Conservation (phyloP, 1,140 invertebrate species). For the Papilio aristodemus region DNA sequence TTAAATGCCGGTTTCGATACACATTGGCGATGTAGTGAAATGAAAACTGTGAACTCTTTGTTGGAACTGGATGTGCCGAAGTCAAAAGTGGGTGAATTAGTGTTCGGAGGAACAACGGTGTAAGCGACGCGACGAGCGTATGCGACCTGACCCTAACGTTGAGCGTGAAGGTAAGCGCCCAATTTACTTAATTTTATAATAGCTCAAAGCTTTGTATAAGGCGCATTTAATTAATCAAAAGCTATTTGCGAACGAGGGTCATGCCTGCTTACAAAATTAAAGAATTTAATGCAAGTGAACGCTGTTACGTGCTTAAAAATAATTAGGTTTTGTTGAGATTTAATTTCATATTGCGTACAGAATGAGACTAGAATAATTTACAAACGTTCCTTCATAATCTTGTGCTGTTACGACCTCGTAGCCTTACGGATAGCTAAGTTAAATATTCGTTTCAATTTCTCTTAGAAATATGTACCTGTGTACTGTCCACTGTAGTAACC, state of each 20-base stretch:
- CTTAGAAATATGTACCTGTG: too few relatives aligned
- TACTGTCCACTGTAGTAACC: too few relatives aligned
- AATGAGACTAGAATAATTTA: constrained; percentile 5
- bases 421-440: too few relatives aligned
- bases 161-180: constrained; percentile 66
- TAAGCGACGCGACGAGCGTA: constrained; percentile 48
- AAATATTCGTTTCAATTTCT: too few relatives aligned
- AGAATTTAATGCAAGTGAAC: constrained; percentile 25
- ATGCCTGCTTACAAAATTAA: constrained; percentile 16
- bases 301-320: constrained; percentile 17
- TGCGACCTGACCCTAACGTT: constrained; percentile 51
- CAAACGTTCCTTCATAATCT: neutral
- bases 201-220: constrained; percentile 38
- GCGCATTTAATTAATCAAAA: constrained; percentile 37
- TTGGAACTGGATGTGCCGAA: constrained; percentile 56
- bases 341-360: constrained; percentile 1
- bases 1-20: constrained; percentile 24
- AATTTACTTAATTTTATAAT: constrained; percentile 62
- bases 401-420: neutral
- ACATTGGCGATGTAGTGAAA: constrained; percentile 37
- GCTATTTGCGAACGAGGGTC: constrained; percentile 19
- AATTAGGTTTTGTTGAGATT: constrained; percentile 16
- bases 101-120: constrained; percentile 39
- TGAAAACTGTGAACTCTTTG: constrained; percentile 54
- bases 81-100: constrained; percentile 66